Evolutionary conservation across 2,113 vertebrate species (phyloP).

Genomic region (Brachyhypopomus occidentalis): DNA sequence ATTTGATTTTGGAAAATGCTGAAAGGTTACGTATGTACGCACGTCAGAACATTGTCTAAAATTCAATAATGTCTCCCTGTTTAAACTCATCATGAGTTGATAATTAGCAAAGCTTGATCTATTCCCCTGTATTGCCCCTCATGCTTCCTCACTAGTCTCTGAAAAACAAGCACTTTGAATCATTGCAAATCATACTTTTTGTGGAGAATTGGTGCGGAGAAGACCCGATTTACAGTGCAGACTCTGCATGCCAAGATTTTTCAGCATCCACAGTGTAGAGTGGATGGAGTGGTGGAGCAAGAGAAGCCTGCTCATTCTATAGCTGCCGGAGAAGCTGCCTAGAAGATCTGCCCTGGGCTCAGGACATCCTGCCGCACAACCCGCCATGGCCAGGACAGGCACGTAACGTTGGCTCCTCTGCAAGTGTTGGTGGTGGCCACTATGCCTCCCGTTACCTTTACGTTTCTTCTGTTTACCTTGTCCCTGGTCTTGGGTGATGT

Average conservation of each 20-base stretch:
- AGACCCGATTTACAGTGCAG: background rate
- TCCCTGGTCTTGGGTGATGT: slow-evolving; percentile 68
- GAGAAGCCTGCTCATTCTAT: slow-evolving; percentile 58
- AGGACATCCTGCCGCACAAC: slow-evolving; percentile 12
- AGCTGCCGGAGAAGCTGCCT: slow-evolving; percentile 57
- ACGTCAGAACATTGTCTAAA: slow-evolving; percentile 15
- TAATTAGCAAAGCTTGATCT: background rate
- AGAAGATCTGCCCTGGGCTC: slow-evolving; percentile 48
- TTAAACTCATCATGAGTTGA: slow-evolving; percentile 11
- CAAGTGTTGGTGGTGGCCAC: slow-evolving; percentile 27
- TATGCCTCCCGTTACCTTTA: slow-evolving; percentile 59
- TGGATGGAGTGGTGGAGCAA: slow-evolving; percentile 57
- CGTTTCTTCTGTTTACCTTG: slow-evolving; percentile 69
- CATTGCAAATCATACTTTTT: slow-evolving; percentile 7
- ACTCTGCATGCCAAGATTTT: background rate
- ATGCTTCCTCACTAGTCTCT: background rate
- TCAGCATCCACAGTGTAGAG: background rate
- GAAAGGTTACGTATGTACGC: background rate
- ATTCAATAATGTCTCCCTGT: slow-evolving; percentile 18
- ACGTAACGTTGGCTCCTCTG: slow-evolving; percentile 38
- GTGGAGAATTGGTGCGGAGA: background rate
- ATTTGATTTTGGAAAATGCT: slow-evolving; percentile 28
- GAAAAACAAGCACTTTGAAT: slow-evolving; percentile 9
- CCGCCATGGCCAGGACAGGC: slow-evolving; percentile 40
- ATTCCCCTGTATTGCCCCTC: slow-evolving; percentile 3